phyloP scores from a whole-genome alignment of 2,797 vertebrate genomes.

The Sus cebifrons region DNA sequence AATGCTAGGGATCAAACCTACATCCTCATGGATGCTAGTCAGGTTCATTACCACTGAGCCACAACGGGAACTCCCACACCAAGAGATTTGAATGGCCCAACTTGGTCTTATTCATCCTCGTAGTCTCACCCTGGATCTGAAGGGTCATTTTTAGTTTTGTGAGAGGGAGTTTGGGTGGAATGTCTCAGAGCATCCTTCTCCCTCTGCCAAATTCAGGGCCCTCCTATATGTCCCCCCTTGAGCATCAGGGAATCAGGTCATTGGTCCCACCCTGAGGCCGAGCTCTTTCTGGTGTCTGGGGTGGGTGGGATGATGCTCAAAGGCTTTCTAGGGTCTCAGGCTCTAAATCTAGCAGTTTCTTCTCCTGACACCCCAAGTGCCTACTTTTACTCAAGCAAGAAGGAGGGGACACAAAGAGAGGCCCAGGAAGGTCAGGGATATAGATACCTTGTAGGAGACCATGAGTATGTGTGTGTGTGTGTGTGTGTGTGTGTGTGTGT shows the following conservation, averaged over 20 bases:
- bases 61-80: not conserved
- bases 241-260: not conserved
- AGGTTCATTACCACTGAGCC: too few relatives aligned
- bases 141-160: not conserved
- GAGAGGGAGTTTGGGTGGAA: not conserved
- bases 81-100: not conserved
- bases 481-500: not conserved
- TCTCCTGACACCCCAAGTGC: not conserved
- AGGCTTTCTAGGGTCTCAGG: not conserved
- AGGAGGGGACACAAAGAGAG: not conserved
- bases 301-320: not conserved
- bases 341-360: not conserved
- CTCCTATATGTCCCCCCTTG: not conserved
- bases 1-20: too few relatives aligned
- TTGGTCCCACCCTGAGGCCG: not conserved
- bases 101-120: not conserved
- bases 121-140: not conserved
- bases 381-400: not conserved
- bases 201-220: not conserved
- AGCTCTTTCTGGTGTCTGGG: not conserved
- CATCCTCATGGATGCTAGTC: too few relatives aligned
- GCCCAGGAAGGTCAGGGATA: not conserved
- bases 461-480: not conserved
- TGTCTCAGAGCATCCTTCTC: not conserved
- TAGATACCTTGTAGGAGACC: not conserved